Evolutionary conservation across 2,797 vertebrate genomes (phyloP).

Genomic region (Decapterus maruadsi): DNA sequence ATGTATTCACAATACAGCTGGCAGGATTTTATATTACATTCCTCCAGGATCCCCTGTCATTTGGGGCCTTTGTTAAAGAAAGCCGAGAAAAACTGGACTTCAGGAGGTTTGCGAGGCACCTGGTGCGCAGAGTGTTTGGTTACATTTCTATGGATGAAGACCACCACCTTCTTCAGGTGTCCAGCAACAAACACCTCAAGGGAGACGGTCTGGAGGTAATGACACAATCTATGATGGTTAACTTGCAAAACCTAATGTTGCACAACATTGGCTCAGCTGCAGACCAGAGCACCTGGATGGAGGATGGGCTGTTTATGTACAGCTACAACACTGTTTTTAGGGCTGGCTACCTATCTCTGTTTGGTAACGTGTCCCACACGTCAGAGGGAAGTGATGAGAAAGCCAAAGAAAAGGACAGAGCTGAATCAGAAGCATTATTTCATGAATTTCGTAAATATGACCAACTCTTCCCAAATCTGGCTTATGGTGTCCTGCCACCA

Average conservation of each 20-base stretch:
- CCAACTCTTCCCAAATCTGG: constrained; percentile 88
- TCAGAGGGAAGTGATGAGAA: constrained; percentile 60
- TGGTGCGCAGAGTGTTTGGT: constrained; percentile 84
- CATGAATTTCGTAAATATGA: constrained; percentile 90
- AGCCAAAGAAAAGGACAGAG: constrained; percentile 82
- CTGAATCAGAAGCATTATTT: constrained; percentile 85
- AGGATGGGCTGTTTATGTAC: constrained; percentile 86
- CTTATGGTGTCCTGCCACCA: constrained; percentile 85
- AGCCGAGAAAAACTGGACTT: constrained; percentile 86
- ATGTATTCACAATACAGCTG: constrained; percentile 91
- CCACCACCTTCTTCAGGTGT: background rate
- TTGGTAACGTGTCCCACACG: constrained; percentile 79
- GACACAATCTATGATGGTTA: constrained; percentile 88
- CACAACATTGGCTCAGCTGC: constrained; percentile 59
- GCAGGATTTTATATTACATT: constrained; percentile 91
- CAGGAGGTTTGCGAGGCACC: constrained; percentile 42
- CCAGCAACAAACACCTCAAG: constrained; percentile 88
- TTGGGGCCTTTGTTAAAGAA: constrained; percentile 83
- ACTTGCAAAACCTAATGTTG: constrained; percentile 87
- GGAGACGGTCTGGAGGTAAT: constrained; percentile 87
- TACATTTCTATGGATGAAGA: constrained; percentile 52
- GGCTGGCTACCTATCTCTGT: constrained; percentile 91
- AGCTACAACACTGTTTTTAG: constrained; percentile 91
- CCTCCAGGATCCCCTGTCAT: constrained; percentile 90
- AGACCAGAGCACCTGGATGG: constrained; percentile 9